Evolutionary conservation across 1,140 invertebrate genomes (phyloP), one percentile per base, ranked within the genome.

Genomic region (Meloidogyne hapla): DNA sequence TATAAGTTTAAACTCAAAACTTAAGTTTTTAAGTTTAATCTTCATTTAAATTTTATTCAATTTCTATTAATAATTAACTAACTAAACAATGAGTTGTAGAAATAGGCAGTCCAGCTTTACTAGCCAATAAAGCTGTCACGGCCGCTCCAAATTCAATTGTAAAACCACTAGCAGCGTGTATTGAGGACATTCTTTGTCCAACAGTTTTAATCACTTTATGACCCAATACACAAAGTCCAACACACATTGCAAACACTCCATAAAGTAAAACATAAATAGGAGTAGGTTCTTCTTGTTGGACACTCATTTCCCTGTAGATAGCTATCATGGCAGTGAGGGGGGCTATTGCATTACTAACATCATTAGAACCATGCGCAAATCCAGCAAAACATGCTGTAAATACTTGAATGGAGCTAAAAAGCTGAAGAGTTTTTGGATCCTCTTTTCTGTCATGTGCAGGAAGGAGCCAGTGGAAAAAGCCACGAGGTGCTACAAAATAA

Each of bases 81-180:
- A 99, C 95, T 90, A 98, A 96, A 88, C 96, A 98, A 88, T 99
- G 96, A 0, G 96, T 99, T 9, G 95, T 98, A 76, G 93, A 95
- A 79, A 99, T 94, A 15, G 96, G 96, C 83, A 99, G 89, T 12
- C 95, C 95, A 79, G 94, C 91, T 88, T 98, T 98, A 81, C 93
- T 95, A 40, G 96, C 95, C 69, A 96, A 87, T 81, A 99, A 89
- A 64, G 98, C 96, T 26, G 96, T 98, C 0, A 85, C 64, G 15
- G 84, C 84, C 13, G 84, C 84, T 18, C 84, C 84, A 48, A 85
- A 85, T 74, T 85, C 86, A 65, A 85, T 88, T 18, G 74, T 74
- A 69, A 85, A 85, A 9, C 84, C 84, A 45, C 81, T 87, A 12
- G 94, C 94, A 10, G 96, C 93, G 42, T 95, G 97, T 66, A 98